A percentile compares a stretch with the other conserved stretches of the same genome.
Evolutionary conservation across 2,888 invertebrate species (phyloP).

Genomic region (Caenorhabditis macrosperma): DNA sequence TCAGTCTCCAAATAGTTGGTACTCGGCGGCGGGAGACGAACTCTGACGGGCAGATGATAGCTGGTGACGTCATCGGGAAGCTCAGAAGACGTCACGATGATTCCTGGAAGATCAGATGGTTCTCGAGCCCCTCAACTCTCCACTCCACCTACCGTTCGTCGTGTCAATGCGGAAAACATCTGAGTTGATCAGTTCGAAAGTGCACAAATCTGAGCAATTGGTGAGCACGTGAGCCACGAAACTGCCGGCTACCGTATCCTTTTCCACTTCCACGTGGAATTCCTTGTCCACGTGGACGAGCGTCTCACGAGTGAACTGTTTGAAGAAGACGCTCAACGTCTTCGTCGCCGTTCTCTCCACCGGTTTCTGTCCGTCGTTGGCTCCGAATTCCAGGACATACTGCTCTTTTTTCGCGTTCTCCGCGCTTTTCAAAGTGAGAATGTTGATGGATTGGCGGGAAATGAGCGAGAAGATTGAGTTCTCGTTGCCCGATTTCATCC

Average conservation of each 20-base stretch:
- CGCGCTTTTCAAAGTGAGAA: slow-evolving; percentile 37
- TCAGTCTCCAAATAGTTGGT: slow-evolving; percentile 25
- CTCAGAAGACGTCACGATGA: slow-evolving; percentile 32
- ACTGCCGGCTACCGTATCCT: slow-evolving; percentile 41
- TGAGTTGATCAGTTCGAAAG: slow-evolving; percentile 24
- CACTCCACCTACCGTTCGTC: slow-evolving; percentile 25
- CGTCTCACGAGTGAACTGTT: not conserved
- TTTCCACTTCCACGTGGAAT: slow-evolving; percentile 23
- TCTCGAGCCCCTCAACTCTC: too few relatives aligned
- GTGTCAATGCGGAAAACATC: slow-evolving; percentile 40
- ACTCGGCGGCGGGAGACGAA: slow-evolving; percentile 41
- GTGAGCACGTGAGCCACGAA: slow-evolving; percentile 43
- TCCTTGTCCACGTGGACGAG: slow-evolving; percentile 12
- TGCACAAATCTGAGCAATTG: slow-evolving; percentile 38
- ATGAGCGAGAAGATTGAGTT: slow-evolving; percentile 38
- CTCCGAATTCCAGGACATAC: slow-evolving; percentile 29
- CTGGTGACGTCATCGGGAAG: slow-evolving; percentile 29
- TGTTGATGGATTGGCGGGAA: slow-evolving; percentile 45
- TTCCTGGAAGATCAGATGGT: slow-evolving; percentile 20
- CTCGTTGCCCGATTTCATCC: slow-evolving; percentile 33
- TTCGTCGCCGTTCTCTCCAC: not conserved
- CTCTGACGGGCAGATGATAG: slow-evolving; percentile 22
- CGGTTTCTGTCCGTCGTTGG: slow-evolving; percentile 39
- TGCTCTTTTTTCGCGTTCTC: slow-evolving; percentile 29
- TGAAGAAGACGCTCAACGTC: slow-evolving; percentile 28